These are phyloP conservation scores for Halictus quadricinctus DNA, from an alignment of 2,888 invertebrate species.

Conservation along the genomic window DNA sequence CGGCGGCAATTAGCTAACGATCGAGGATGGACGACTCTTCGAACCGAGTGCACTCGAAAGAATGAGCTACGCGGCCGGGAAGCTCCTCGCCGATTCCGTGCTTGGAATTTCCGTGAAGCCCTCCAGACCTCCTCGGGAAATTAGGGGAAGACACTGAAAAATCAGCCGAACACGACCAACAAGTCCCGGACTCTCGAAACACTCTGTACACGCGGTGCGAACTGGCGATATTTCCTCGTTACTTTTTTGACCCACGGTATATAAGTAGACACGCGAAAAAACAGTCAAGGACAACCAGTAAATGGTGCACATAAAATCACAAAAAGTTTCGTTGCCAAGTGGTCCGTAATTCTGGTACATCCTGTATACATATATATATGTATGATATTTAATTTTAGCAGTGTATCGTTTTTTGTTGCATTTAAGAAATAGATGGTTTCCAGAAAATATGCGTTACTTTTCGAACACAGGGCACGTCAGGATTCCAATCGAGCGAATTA, in stretches of 20 bases:
- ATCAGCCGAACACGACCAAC: background rate
- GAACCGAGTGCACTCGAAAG: conserved; percentile 45
- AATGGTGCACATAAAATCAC: background rate
- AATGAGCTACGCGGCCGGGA: conserved; percentile 26
- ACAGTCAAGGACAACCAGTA: background rate
- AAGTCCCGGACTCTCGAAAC: background rate
- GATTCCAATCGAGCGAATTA: background rate
- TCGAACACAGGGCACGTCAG: background rate
- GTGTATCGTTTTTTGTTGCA: background rate
- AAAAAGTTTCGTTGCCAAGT: background rate
- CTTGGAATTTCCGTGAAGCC: conserved; percentile 9
- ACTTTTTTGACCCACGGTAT: background rate
- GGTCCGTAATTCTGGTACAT: background rate
- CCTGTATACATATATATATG: background rate
- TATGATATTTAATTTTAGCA: background rate
- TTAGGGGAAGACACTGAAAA: background rate
- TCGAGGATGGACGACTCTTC: conserved; percentile 57
- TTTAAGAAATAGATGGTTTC: too few relatives aligned
- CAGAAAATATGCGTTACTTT: background rate
- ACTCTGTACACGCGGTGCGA: background rate
- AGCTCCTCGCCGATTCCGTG: background rate
- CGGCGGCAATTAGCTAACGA: conserved; percentile 64
- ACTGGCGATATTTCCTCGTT: background rate
- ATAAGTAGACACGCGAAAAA: background rate
- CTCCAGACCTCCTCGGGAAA: background rate